Evolutionary conservation across 2,888 invertebrate species (phyloP), one percentile per base, ranked within the genome.

Genomic region (Epicampocera succincta): DNA sequence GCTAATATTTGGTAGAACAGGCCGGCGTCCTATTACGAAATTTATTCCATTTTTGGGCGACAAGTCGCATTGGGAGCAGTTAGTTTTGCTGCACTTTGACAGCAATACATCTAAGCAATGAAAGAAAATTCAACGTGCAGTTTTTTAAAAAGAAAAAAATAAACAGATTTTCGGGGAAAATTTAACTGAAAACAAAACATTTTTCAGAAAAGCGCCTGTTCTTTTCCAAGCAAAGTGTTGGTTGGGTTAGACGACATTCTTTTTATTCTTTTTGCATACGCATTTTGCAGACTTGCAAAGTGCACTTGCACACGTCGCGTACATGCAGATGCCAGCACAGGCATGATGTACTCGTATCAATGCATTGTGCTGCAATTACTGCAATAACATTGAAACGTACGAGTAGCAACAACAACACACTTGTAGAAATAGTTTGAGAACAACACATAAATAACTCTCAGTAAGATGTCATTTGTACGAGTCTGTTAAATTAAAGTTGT

Each of bases 401-500:
- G 19, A 40, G 29, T 40, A 9, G 38, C 21, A 50, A 48, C 63
- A 50, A 48, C 63, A 66, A 73, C 74, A 66, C 50, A 11, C 19
- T 46, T 33, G 38, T 56, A 69, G 29, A 61, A 54, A 52, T 25
- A 72, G 56, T 25, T n/a, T 38, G 56, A 60, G 60, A 63, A 77
- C 69, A 77, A 33, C 63, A 77, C 73, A 82, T 82, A 82, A 82
- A 82, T 82, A 78, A 74, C 82, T 74, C 52, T 74, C 52, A 73
- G 48, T 52, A 73, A 77, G 81, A 73, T 81, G 81, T 77, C 76
- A 81, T 77, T 75, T 81, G 69, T 71, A 63, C 54, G 48, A 77
- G 48, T 46, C 56, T 63, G 77, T 71, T 77, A 77, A 69, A 71
- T 71, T 77, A 77, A 69, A 71, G 56, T 54, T 48, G 21, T 48